Evolutionary conservation across 2,797 vertebrate genomes (phyloP), one percentile per base, ranked within the genome.

Genomic region (Pitangus sulphuratus): DNA sequence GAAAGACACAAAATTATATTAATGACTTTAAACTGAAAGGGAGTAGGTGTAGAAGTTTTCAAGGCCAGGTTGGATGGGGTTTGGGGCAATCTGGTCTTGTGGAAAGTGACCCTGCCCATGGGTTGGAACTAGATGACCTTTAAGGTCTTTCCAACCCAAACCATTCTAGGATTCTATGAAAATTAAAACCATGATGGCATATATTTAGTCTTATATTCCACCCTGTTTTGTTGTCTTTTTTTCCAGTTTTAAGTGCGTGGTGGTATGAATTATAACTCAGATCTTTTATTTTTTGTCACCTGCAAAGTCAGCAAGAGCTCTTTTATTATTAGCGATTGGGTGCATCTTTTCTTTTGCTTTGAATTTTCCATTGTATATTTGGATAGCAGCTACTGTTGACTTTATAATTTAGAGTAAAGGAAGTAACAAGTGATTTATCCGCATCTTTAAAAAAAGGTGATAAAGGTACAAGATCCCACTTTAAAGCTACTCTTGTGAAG

Each of bases 391-490:
- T 75, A 53, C 56, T 47, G 83, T 79, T 93, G 72, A 53, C 87
- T 92, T 95, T 93, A 72, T 90, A 62, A 71, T 84, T 88, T 70
- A 74, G 47, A 94, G 82, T 40, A 66, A 69, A 88, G 48, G 56
- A 85, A 95, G 25, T 30, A 22, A 22, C 56, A 83, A 68, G 76
- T 80, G 82, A 87, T 96, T 95, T 96, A 97, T 91, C 81, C 4
- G 8, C 25, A 42, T 86, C 89, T 96, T 96, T 94, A 87, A 96
- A 87, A 84, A 95, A 75, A 90, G 83, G 78, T 88, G 90, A 60
- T 95, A 75, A 94, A 97, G 77, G 60, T 83, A 92, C 64, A 95
- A 85, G 80, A 78, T 84, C 47, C 31, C 77, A 44, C 89, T 83
- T 93, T 80, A 90, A 83, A 86, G 42, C 70, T 77, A 45, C 89